Evolutionary conservation across 2,888 invertebrate species (phyloP).

Genomic region (Stictocephala bisonia): DNA sequence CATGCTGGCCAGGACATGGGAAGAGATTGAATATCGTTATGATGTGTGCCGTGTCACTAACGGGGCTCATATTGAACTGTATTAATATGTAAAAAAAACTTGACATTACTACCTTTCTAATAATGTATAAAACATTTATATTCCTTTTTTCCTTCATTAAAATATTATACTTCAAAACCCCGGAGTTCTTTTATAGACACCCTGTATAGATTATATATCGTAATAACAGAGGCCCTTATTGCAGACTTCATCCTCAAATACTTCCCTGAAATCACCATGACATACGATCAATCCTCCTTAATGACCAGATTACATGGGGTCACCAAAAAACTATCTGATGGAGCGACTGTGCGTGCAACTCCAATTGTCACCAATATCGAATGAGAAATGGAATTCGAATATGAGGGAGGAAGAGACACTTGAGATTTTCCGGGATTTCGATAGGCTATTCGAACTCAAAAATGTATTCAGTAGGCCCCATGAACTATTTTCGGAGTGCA

Average conservation of each 20-base stretch:
- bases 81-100: no score
- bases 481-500: not conserved
- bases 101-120: no score
- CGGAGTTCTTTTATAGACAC: no score
- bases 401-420: not conserved
- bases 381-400: not conserved
- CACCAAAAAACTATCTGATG: not conserved
- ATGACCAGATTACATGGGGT: slow-evolving; percentile 1
- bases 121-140: no score
- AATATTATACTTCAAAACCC: no score
- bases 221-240: slow-evolving; percentile 7
- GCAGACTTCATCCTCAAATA: slow-evolving; percentile 2
- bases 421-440: not conserved
- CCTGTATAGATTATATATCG: slow-evolving; percentile 1
- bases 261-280: slow-evolving; percentile 24
- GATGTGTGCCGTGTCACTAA: no score
- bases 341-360: not conserved
- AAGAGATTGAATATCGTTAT: no score
- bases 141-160: no score
- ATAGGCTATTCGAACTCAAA: not conserved
- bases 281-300: not conserved
- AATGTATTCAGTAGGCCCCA: not conserved
- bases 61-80: no score
- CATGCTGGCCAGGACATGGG: no score
- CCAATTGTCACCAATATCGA: not conserved